Conservation (phyloP, 1,140 invertebrate genomes). For the Gonioctena quinquepunctata region DNA sequence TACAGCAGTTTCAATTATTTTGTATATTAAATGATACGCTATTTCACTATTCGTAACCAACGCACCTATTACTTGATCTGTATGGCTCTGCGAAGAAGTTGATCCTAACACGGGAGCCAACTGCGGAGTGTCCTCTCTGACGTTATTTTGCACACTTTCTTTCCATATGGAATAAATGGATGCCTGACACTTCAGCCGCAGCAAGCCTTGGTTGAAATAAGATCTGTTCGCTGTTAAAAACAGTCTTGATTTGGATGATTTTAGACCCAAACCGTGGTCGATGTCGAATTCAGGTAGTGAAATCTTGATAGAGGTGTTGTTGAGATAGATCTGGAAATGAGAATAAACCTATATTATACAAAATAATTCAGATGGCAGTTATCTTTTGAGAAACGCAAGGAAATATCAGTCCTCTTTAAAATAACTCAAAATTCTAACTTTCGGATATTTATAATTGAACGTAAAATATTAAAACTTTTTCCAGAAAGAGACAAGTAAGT, state of each 20-base stretch:
- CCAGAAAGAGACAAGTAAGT: no score
- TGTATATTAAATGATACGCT: neutral
- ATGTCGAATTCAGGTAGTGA: neutral
- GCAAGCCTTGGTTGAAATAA: constrained; percentile 43
- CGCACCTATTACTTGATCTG: constrained; percentile 42
- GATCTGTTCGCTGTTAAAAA: constrained; percentile 42
- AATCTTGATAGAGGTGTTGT: neutral
- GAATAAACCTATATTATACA: no score
- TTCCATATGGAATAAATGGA: constrained; percentile 44
- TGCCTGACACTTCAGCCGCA: constrained; percentile 45
- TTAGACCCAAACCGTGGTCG: neutral
- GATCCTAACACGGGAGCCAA: constrained; percentile 47
- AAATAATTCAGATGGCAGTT: no score
- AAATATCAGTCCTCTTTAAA: no score
- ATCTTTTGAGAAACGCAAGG: no score
- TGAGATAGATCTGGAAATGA: neutral
- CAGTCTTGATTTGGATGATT: constrained; percentile 42
- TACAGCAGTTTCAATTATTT: neutral
- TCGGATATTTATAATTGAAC: no score
- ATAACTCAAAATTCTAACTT: no score
- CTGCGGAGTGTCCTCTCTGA: constrained; percentile 47
- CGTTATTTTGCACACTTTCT: constrained; percentile 34
- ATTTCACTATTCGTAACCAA: neutral
- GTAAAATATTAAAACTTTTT: no score
- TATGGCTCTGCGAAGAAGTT: constrained; percentile 48